Base-by-base conservation (phyloP, 2,797 vertebrate genomes). In the Echeneis naucrates region DNA sequence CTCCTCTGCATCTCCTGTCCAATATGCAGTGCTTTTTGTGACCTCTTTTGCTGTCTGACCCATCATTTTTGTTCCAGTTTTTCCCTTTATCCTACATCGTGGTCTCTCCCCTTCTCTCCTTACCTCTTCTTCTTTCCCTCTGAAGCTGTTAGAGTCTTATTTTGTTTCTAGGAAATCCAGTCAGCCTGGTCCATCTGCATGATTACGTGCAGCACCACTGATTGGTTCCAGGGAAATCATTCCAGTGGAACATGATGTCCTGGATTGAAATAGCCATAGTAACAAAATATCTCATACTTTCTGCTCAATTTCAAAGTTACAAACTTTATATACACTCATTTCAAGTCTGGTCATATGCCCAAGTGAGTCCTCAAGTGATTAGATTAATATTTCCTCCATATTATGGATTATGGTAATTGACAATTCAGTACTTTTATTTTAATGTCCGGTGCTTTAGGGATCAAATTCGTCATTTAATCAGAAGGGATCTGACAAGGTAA, bases 181-280 rank as follows among this genome's bases (percentile, higher is more conserved):
- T 83, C 80, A 71, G 70, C 53, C 63, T 66, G 72, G 59, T 54
- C 86, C 81, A 85, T 87, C 85, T 86, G 77, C 59, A 82, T 86
- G 84, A 89, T 88, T 87, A 85, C 87, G 73, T 85, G 79, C 57
- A 82, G 64, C 56, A 30, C 63, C 21, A 8, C 75, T 87, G 80
- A 91, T 90, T 87, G 76, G 85, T 88, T 90, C 76, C 65, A 69
- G 60, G 14, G 26, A 89, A 87, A 79, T 86, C 72, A 69, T 87
- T 88, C 72, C 72, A 70, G 50, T 72, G 72, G 83, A 88, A 89
- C 88, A 81, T 26, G 54, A 77, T 80, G 88, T 92, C 65, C 81
- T 82, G 74, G 75, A 75, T 81, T 80, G 57, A 88, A 87, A 87
- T 72, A 76, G 75, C 54, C 66, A 70, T 37, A 38, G 58, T 83